A percentile compares a stretch with the other conserved stretches of the same genome.
Conservation (phyloP, 2,113 vertebrate genomes). For the Seriola aureovittata region DNA sequence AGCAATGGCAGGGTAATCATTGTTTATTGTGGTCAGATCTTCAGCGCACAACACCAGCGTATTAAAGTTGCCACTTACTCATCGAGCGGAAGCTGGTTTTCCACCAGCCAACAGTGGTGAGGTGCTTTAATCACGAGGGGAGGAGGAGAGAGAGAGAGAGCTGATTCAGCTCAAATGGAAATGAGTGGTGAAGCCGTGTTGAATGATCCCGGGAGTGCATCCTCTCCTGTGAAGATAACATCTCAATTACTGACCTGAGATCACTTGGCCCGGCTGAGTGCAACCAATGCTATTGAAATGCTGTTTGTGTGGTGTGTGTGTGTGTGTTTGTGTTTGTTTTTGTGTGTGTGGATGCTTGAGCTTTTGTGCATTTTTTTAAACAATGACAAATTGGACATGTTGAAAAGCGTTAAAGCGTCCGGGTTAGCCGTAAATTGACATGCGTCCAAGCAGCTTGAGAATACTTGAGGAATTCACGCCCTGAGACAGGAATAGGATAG, state of each 20-base stretch:
- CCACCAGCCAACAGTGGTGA: slow-evolving; percentile 36
- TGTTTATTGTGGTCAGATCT: slow-evolving; percentile 50
- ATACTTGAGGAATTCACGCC: slow-evolving; percentile 76
- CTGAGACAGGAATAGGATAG: slow-evolving; percentile 80
- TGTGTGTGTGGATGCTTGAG: slow-evolving; percentile 2
- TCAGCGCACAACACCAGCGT: not conserved
- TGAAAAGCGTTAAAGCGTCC: slow-evolving; percentile 62
- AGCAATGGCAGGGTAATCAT: slow-evolving; percentile 39
- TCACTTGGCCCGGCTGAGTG: slow-evolving; percentile 56
- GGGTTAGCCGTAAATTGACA: slow-evolving; percentile 44
- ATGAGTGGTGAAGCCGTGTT: slow-evolving; percentile 46
- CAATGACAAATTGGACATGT: slow-evolving; percentile 48
- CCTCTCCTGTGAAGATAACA: slow-evolving; percentile 74
- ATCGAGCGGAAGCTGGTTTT: slow-evolving; percentile 28
- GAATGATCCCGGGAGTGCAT: slow-evolving; percentile 67
- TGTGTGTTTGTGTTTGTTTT: not conserved
- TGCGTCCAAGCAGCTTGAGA: slow-evolving; percentile 56
- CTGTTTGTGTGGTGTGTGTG: not conserved
- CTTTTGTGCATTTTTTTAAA: slow-evolving; percentile 40
- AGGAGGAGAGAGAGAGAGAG: slow-evolving; percentile 14
- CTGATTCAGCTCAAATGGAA: slow-evolving; percentile 72
- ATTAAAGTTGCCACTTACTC: slow-evolving; percentile 42
- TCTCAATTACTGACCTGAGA: slow-evolving; percentile 81
- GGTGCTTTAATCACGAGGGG: slow-evolving; percentile 55
- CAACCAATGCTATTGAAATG: slow-evolving; percentile 47